Conservation (phyloP, 2,888 invertebrate species). For the Apeira syringaria region DNA sequence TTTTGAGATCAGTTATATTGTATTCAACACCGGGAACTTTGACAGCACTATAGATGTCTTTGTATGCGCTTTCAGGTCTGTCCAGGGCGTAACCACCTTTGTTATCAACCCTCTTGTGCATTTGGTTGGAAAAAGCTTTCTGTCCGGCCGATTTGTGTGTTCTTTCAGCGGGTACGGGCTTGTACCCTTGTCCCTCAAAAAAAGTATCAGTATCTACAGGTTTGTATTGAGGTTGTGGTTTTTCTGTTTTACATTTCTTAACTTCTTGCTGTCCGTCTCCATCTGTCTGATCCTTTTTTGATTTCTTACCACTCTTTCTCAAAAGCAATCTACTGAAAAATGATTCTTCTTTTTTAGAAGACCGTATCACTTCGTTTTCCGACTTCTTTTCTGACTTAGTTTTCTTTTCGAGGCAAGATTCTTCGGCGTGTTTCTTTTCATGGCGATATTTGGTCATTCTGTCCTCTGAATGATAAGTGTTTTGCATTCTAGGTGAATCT, state of each 20-base stretch:
- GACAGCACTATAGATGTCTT: constrained; percentile 74
- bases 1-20: constrained; percentile 77
- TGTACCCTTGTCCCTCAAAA: constrained; percentile 59
- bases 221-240: constrained; percentile 61
- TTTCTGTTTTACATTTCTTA: constrained; percentile 68
- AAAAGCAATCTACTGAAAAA: constrained; percentile 87
- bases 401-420: constrained; percentile 77
- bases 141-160: constrained; percentile 74
- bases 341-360: constrained; percentile 82
- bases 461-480: constrained; percentile 60
- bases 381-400: constrained; percentile 75
- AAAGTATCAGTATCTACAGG: constrained; percentile 60
- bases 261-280: constrained; percentile 67
- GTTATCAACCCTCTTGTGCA: constrained; percentile 78
- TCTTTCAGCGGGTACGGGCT: constrained; percentile 70
- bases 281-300: constrained; percentile 80
- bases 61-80: constrained; percentile 58
- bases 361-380: constrained; percentile 74
- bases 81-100: constrained; percentile 78
- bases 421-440: constrained; percentile 70
- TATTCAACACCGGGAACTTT: constrained; percentile 76
- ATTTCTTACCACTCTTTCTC: constrained; percentile 88
- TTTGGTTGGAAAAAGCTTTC: constrained; percentile 76
- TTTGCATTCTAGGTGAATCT: constrained; percentile 62
- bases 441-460: constrained; percentile 59